Base-by-base conservation (phyloP, 2,797 vertebrate species). In the Tenualosa thibaudeaui region DNA sequence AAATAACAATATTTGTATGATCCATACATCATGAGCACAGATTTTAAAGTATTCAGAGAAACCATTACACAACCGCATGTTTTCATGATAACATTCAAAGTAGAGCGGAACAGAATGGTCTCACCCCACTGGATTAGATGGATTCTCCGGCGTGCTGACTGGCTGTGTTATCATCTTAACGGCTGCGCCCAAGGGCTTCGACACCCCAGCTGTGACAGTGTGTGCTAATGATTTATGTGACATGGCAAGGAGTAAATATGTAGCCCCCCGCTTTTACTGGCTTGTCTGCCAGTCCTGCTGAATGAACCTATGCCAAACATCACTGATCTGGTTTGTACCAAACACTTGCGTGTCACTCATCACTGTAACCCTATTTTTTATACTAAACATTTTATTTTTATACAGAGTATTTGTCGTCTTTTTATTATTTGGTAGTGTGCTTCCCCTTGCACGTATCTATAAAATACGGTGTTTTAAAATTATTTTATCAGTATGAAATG, bases 81-180 rank as follows among this genome's bases (percentile, higher is more conserved):
- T 68, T 68, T 37, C 62, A 31, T 68, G 37, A 71, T 71, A 40
- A 40, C 31, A 71, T 71, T 12, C 15, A 1, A 19, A 40, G 40
- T 1, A 15, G 13, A 71, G 68, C 17, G 3, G 31, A 6, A 37
- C 10, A 17, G 37, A 71, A 71, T 40, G 68, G 26, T 26, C 68
- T 5, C 37, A 12, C 71, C 37, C 17, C 37, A 46, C 15, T 15
- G 71, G 40, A 46, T 78, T 40, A 46, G 40, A 78, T 78, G 40
- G 40, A 40, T 46, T 78, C 40, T 78, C 17, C 46, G 71, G 71
- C 71, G 71, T 78, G 71, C 71, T 46, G 31, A 19, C 31, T 75
- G 37, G 43, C 71, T 78, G 71, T 46, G 71, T 78, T 78, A 78
- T 78, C 40, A 78, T 78, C 37, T 78, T 78, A 78, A 43, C 19